phyloP scores from a whole-genome alignment of 2,797 vertebrate genomes.

The Falco peregrinus region DNA sequence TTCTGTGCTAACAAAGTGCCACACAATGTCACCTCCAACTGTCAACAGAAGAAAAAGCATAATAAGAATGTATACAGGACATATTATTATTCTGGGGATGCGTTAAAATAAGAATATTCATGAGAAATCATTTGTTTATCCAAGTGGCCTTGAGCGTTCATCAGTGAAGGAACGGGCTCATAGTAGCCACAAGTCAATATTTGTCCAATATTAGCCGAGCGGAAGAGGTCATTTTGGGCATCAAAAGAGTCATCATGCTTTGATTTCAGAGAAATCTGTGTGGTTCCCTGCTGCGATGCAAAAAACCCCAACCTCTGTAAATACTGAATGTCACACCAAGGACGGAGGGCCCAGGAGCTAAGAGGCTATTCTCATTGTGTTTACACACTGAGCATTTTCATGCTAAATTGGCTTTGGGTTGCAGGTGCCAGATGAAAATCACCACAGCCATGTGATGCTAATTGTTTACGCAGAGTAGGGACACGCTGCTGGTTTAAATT shows the following conservation, averaged over 20 bases:
- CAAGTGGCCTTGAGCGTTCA: constrained; percentile 54
- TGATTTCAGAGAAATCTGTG: background rate
- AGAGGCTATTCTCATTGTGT: background rate
- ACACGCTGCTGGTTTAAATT: background rate
- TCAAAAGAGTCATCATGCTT: background rate
- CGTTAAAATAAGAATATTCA: constrained; percentile 50
- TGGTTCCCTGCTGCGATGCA: background rate
- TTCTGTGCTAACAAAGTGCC: background rate
- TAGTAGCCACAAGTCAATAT: constrained; percentile 46
- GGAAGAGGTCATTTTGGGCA: background rate
- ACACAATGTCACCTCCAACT: constrained; percentile 15
- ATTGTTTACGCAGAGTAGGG: background rate
- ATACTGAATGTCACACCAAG: background rate
- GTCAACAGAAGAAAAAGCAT: background rate
- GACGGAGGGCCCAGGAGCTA: background rate
- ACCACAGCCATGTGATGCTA: background rate
- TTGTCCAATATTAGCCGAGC: background rate
- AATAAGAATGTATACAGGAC: background rate
- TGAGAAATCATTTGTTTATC: constrained; percentile 56
- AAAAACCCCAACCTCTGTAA: background rate
- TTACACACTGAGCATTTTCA: background rate
- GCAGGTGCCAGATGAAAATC: constrained; percentile 41
- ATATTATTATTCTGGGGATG: background rate
- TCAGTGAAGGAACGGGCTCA: background rate
- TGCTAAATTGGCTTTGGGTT: background rate